These are phyloP conservation scores for Buteo buteo DNA, from an alignment of 2,113 vertebrate species.

Conservation along the genomic window DNA sequence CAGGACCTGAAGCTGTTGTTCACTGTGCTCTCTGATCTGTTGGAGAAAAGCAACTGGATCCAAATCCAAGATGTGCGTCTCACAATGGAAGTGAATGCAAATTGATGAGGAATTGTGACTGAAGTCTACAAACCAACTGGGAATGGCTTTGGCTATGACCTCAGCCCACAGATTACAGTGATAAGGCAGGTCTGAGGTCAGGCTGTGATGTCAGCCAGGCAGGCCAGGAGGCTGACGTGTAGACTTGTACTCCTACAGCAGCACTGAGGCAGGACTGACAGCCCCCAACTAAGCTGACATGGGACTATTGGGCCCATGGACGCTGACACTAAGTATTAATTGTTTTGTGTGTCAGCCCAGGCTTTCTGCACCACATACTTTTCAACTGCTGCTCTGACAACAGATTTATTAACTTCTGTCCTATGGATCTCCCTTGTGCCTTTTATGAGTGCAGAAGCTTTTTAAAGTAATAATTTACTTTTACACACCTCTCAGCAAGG, in stretches of 20 bases:
- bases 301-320: no score
- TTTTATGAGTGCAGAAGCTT: not conserved
- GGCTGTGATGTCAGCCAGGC: not conserved
- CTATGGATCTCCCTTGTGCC: not conserved
- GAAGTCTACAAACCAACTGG: not conserved
- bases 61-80: not conserved
- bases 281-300: not conserved
- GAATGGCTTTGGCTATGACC: not conserved
- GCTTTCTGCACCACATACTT: not conserved
- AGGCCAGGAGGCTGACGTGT: not conserved
- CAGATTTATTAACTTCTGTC: not conserved
- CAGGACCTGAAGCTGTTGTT: not conserved
- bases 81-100: not conserved
- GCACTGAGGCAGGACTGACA: not conserved
- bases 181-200: not conserved
- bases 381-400: not conserved
- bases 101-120: not conserved
- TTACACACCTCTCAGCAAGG: not conserved
- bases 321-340: not conserved
- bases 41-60: not conserved
- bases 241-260: not conserved
- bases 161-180: not conserved
- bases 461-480: not conserved
- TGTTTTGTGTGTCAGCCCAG: not conserved
- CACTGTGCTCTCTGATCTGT: not conserved